A percentile compares a stretch with the other conserved stretches of the same genome.
Conservation (phyloP, 2,888 invertebrate genomes). For the Encarsia formosa region DNA sequence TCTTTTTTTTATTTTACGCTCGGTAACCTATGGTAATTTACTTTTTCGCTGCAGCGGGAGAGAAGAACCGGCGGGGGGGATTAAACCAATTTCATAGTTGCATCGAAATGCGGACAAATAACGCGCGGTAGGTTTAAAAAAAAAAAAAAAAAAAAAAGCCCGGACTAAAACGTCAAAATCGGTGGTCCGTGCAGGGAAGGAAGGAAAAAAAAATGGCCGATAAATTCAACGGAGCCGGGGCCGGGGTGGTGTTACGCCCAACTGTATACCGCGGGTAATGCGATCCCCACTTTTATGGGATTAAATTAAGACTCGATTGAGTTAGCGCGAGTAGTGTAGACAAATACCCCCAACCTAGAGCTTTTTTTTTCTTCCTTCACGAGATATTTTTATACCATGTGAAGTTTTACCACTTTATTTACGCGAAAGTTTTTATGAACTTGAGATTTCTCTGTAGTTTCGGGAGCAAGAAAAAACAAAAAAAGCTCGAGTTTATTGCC, state of each 20-base stretch:
- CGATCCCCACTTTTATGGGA: background rate
- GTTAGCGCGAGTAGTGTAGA: background rate
- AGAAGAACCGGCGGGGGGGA: constrained; percentile 1
- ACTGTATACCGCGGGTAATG: background rate
- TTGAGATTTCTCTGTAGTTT: no score
- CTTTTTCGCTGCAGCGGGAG: constrained; percentile 1
- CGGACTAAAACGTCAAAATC: constrained; percentile 1
- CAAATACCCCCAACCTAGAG: no score
- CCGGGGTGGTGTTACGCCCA: background rate
- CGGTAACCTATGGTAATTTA: constrained; percentile 3
- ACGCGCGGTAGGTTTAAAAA: constrained; percentile 1
- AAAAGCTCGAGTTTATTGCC: no score
- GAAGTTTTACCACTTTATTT: no score
- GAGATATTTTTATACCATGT: no score
- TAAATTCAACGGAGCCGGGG: background rate
- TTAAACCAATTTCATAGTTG: constrained; percentile 17
- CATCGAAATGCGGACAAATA: constrained; percentile 14
- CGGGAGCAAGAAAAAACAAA: no score
- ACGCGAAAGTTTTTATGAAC: no score
- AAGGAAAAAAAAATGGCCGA: background rate
- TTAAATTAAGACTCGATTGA: background rate
- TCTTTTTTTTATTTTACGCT: constrained; percentile 16
- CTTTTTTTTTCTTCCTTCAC: no score
- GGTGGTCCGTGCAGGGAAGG: background rate
- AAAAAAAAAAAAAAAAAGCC: constrained; percentile 2